Base-by-base conservation (phyloP, 2,113 vertebrate genomes). In the Microtus montanus region DNA sequence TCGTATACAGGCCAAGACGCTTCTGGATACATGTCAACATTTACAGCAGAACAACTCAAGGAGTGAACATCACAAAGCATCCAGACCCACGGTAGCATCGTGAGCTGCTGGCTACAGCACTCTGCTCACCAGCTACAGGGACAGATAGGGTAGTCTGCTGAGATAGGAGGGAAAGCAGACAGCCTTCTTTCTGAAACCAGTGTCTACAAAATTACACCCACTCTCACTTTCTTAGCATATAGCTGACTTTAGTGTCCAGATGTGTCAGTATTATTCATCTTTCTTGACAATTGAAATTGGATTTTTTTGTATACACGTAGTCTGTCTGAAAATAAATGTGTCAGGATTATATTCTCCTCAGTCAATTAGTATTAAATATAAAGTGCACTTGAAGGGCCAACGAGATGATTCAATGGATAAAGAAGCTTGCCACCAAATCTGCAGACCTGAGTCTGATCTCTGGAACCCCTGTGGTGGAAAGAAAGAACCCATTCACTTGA, bases 1-100 rank as follows among this genome's bases (percentile, higher is more conserved):
- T 15, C 7, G 13, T 24, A 64, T 91, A 84, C 92, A 96, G 92
- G 35, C 61, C 4, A 70, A 89, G 58, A 70, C 66, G 5, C 82
- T 97, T 97, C 95, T 92, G 95, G 93, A 95, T 52, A n/a, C 95
- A 96, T 92, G 95, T 94, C 95, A 95, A 95, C 89, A 87, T 90
- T 92, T 95, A 96, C 84, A 90, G 94, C 87, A 94, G 84, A 94
- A 93, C 63, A 73, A 96, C 85, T 68, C 95, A 96, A 66, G 95
- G 96, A 96, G 35, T 30, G 97, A 92, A 82, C 86, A 63, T 95
- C 96, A 95, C 83, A 96, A 96, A 96, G 96, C n/a, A 92, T 64
- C n/a, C 35, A 92, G 87, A 86, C 92, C 95, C 89, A 85, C 84
- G 66, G 93, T 95, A 97, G 90, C 79, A 87, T 94, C 91, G 35